Percentiles rank a stretch among this genome's conserved stretches.
Conservation (phyloP, 2,888 invertebrate genomes). For the Nasonia oneida region DNA sequence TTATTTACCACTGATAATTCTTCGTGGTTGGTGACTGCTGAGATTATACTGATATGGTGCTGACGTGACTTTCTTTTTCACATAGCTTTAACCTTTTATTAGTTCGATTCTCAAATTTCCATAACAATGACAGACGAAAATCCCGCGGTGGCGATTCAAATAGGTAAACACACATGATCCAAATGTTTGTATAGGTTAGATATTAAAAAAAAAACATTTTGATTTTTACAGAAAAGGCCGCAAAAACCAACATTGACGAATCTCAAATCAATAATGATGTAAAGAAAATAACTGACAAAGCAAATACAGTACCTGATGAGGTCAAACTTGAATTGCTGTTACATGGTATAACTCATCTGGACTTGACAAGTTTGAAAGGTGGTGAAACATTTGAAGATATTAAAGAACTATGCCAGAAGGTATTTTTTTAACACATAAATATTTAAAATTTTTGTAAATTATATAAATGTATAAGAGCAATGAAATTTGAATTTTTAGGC, state of each 20-base stretch:
- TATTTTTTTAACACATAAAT: conserved; percentile 73
- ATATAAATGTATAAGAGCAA: background rate
- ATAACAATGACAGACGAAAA: conserved; percentile 51
- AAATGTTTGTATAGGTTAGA: background rate
- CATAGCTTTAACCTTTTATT: background rate
- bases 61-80: conserved; percentile 35
- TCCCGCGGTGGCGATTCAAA: conserved; percentile 30
- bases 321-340: conserved; percentile 88
- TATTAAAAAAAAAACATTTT: background rate
- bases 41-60: conserved; percentile 32
- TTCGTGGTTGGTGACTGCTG: background rate
- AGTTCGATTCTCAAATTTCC: conserved; percentile 20
- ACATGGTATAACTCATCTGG: conserved; percentile 91
- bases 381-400: conserved; percentile 90
- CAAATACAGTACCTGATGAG: conserved; percentile 70
- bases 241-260: conserved; percentile 65
- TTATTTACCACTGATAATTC: background rate
- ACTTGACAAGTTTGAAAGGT: conserved; percentile 95
- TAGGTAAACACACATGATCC: conserved; percentile 47
- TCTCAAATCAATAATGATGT: conserved; percentile 67
- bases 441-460: conserved; percentile 53
- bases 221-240: conserved; percentile 55
- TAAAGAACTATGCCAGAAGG: conserved; percentile 89
- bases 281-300: conserved; percentile 67
- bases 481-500: conserved; percentile 79